phyloP scores from a whole-genome alignment of 2,888 invertebrate genomes.

The Cyclophora punctaria region DNA sequence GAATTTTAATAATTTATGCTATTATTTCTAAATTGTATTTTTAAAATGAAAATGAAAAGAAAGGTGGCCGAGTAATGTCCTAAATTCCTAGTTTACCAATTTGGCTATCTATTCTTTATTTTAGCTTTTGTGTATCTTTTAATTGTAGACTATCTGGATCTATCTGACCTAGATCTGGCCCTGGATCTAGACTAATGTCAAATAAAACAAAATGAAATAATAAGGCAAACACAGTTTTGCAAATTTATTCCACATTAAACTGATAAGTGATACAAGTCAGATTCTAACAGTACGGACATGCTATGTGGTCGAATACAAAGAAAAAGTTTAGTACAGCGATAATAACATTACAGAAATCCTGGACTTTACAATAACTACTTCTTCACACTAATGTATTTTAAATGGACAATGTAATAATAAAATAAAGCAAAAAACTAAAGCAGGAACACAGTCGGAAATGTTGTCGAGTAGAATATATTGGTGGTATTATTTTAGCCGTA shows the following conservation, averaged over 20 bases:
- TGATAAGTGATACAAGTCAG: constrained; percentile 74
- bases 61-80: too few species aligned
- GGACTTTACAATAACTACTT: constrained; percentile 71
- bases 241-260: constrained; percentile 75
- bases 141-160: too few species aligned
- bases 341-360: constrained; percentile 68
- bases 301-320: constrained; percentile 70
- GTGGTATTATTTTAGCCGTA: constrained; percentile 68
- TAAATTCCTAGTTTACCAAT: too few species aligned
- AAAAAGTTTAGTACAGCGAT: constrained; percentile 63
- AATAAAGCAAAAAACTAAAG: constrained; percentile 75
- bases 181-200: constrained; percentile 5
- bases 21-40: too few species aligned
- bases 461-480: constrained; percentile 59
- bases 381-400: constrained; percentile 72
- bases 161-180: neutral
- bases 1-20: too few species aligned
- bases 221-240: constrained; percentile 76
- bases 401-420: constrained; percentile 69
- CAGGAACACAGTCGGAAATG: constrained; percentile 74
- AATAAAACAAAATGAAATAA: constrained; percentile 52
- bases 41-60: too few species aligned
- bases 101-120: too few species aligned
- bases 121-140: too few species aligned
- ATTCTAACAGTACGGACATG: constrained; percentile 70